Base-by-base conservation (phyloP, 1,140 invertebrate species). In the Anadara kagoshimensis region DNA sequence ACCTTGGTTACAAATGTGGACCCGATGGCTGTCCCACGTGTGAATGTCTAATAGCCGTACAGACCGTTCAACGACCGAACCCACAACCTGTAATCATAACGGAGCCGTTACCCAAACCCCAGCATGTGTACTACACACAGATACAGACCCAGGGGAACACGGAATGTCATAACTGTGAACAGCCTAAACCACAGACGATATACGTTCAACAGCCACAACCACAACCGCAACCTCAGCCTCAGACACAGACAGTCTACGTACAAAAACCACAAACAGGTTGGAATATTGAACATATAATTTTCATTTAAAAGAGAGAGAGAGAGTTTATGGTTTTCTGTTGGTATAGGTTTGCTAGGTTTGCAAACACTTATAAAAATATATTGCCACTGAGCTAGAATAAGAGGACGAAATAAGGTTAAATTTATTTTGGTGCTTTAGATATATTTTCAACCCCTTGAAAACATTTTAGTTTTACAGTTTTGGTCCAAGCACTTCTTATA, bases 1-100 rank as follows among this genome's bases (percentile, higher is more conserved):
- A 68, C 22, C 41, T 68, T 1, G 72, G 72, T 10, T 74, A 74
- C 51, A 68, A 68, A n/a, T 74, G 72, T 64, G 72, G 72, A 11
- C 11, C 53, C 5, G 72, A 74, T 44, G 72, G 72, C 16, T 74
- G 72, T 57, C 72, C 72, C 3, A 74, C 72, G 0, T 74, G 72
- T 58, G 59, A 69, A 63, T 74, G 72, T 74, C 7, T 74, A 14
- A 29, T 49, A 24, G 24, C 67, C 29, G 66, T 68, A 45, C 66
- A 68, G 18, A 44, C 54, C 64, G 68, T 36, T 3, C 29, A 36
- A 36, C 29, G 29, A 36, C 29, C 29, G 2, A 53, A 54, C 10
- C 62, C 62, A 24, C n/a, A 51, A 20, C 44, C 62, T 49, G 43
- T 49, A 26, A 22, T 49, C 24, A n/a, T 24, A 18, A n/a, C 14